Percentiles rank a stretch among this genome's conserved stretches.
These are phyloP conservation scores for Spialia ferax DNA, from an alignment of 2,888 invertebrate species.

Conservation along the genomic window DNA sequence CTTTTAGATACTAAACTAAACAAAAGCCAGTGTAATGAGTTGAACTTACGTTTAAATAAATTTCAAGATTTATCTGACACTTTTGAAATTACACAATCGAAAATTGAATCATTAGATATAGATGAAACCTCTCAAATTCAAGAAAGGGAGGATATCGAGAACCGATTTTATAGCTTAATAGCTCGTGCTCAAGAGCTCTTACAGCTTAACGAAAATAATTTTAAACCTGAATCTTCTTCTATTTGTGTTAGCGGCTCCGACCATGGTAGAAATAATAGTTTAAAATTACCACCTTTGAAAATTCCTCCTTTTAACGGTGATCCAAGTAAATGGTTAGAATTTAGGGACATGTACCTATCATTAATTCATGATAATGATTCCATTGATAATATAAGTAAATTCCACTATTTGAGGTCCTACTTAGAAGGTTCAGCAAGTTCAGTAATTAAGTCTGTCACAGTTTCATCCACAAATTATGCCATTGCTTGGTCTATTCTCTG, in stretches of 20 bases:
- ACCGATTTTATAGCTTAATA: neutral
- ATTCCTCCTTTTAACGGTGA: neutral
- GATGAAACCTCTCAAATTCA: neutral
- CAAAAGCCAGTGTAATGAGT: neutral
- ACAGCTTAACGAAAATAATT: neutral
- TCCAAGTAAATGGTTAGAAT: neutral
- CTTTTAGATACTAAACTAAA: neutral
- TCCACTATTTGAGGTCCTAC: neutral
- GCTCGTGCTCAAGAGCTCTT: neutral
- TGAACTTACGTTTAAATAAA: neutral
- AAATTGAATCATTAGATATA: neutral
- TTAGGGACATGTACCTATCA: neutral
- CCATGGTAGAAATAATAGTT: neutral
- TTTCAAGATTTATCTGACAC: neutral
- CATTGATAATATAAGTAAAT: neutral
- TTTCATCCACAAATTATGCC: no score
- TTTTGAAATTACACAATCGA: neutral
- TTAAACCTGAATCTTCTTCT: neutral
- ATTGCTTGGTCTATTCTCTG: no score
- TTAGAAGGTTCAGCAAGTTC: slow-evolving; percentile 1
- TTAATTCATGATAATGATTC: slow-evolving; percentile 3
- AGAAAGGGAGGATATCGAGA: slow-evolving; percentile 5
- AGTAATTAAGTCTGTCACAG: no score
- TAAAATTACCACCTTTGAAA: neutral
- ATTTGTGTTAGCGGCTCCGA: neutral